These are phyloP conservation scores for Mesorhabditis belari DNA, from an alignment of 2,888 invertebrate species.

Conservation along the genomic window DNA sequence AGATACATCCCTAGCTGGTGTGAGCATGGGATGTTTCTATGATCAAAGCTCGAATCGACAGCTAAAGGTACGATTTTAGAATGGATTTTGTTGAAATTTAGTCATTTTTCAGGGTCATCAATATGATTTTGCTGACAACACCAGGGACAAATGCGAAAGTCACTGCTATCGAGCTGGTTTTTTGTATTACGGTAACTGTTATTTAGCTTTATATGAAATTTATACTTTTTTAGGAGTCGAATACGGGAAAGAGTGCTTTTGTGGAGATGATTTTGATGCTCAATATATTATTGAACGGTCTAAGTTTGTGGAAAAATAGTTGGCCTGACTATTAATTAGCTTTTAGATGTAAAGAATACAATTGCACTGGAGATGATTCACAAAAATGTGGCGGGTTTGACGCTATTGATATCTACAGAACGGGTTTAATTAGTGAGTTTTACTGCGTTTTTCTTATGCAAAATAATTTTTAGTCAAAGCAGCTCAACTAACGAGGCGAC, in stretches of 20 bases:
- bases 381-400: conserved; percentile 80
- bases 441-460: too few species aligned
- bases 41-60: conserved; percentile 76
- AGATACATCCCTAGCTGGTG: conserved; percentile 56
- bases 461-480: background rate
- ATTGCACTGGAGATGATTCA: conserved; percentile 65
- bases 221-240: conserved; percentile 66
- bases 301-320: conserved; percentile 11
- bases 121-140: conserved; percentile 71
- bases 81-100: too few species aligned
- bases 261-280: conserved; percentile 68
- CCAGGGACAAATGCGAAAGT: conserved; percentile 73
- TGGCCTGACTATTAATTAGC: conserved; percentile 9
- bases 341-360: conserved; percentile 60
- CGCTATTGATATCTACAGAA: conserved; percentile 82
- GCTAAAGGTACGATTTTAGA: too few species aligned
- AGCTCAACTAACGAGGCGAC: background rate
- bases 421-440: conserved; percentile 65
- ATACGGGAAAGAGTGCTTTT: conserved; percentile 88
- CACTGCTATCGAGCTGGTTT: conserved; percentile 87
- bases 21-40: conserved; percentile 76
- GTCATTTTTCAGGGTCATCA: too few species aligned
- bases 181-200: conserved; percentile 69
- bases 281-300: conserved; percentile 7
- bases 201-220: too few species aligned